These are phyloP conservation scores for Mimas tiliae DNA, from an alignment of 2,888 invertebrate species.

Conservation along the genomic window DNA sequence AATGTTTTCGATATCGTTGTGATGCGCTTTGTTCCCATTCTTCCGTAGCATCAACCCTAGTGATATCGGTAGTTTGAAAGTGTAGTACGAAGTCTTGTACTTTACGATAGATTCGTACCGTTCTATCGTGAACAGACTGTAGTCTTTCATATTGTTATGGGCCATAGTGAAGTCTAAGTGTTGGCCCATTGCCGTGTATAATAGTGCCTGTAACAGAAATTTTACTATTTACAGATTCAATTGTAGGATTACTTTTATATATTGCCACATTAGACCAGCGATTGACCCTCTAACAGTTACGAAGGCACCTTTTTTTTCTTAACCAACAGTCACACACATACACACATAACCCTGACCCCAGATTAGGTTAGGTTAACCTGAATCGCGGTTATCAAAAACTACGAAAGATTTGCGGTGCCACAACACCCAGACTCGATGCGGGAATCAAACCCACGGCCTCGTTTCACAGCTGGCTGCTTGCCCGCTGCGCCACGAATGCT, in stretches of 20 bases:
- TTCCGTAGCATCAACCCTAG: slow-evolving; percentile 92
- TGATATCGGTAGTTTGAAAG: slow-evolving; percentile 94
- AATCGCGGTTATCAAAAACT: too few relatives aligned
- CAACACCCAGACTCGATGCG: too few relatives aligned
- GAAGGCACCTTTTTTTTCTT: too few relatives aligned
- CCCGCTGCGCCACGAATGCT: too few relatives aligned
- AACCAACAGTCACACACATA: too few relatives aligned
- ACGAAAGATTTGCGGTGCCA: too few relatives aligned
- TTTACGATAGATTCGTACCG: slow-evolving; percentile 93
- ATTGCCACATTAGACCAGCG: background rate
- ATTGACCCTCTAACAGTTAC: too few relatives aligned
- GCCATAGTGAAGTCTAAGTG: slow-evolving; percentile 90
- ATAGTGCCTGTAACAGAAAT: slow-evolving; percentile 56
- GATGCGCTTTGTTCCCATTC: slow-evolving; percentile 87
- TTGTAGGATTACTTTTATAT: too few relatives aligned
- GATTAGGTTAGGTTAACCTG: too few relatives aligned
- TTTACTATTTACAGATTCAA: background rate
- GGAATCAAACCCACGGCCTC: too few relatives aligned
- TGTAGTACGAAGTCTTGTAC: slow-evolving; percentile 95
- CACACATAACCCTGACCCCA: too few relatives aligned
- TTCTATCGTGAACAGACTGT: slow-evolving; percentile 89
- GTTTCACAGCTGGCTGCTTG: too few relatives aligned
- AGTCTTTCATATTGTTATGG: slow-evolving; percentile 57
- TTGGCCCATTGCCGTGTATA: slow-evolving; percentile 91
- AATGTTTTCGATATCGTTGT: slow-evolving; percentile 90